Percentiles rank a stretch among this genome's conserved stretches.
Conservation (phyloP, 2,797 vertebrate species). For the Psittacula derbiana region DNA sequence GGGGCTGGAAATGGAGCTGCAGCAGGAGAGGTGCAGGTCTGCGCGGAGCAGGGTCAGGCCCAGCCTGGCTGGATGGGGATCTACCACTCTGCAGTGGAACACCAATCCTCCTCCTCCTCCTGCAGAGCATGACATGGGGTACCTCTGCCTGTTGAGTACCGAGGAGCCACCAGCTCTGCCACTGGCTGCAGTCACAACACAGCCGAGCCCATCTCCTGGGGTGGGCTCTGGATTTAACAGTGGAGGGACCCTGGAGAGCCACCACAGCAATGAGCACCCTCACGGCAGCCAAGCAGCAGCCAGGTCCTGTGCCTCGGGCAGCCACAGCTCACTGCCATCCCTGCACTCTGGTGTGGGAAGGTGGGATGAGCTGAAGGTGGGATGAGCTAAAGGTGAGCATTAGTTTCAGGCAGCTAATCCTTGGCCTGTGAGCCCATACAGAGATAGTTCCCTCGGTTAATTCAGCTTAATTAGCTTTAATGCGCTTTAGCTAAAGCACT, state of each 20-base stretch:
- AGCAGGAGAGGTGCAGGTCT: background rate
- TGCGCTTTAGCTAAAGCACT: constrained; percentile 14
- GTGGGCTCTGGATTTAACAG: background rate
- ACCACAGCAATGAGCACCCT: background rate
- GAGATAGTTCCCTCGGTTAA: background rate
- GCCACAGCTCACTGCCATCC: fast-evolving
- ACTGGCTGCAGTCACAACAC: background rate
- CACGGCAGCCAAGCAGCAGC: background rate
- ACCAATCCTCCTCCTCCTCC: background rate
- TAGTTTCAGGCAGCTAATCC: background rate
- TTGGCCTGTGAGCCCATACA: background rate
- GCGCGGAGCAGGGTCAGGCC: background rate
- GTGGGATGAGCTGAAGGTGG: background rate
- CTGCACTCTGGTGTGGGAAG: background rate
- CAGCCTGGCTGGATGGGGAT: background rate
- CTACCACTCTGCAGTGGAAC: background rate
- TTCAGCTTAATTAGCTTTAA: constrained; percentile 36
- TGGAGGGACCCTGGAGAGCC: background rate
- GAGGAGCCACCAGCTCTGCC: background rate
- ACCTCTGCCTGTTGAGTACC: background rate
- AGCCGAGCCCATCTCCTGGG: background rate
- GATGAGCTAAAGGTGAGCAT: background rate
- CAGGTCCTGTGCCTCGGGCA: background rate
- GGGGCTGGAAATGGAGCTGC: background rate
- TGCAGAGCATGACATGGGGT: background rate